phyloP scores from a whole-genome alignment of 2,797 vertebrate genomes.

The Enteromius anoplus region DNA sequence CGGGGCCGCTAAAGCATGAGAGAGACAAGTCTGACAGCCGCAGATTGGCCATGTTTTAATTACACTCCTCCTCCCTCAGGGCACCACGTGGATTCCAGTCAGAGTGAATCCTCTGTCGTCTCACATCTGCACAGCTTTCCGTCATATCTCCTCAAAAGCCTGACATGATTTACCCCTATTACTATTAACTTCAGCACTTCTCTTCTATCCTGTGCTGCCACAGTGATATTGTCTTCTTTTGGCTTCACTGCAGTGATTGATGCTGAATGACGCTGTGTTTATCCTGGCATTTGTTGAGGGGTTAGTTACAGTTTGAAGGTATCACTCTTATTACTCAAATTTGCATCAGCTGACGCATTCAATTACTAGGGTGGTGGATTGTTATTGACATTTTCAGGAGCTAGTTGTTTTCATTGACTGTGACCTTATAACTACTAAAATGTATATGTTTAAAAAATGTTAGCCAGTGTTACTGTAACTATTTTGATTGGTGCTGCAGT shows the following conservation, averaged over 20 bases:
- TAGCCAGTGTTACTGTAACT: not conserved
- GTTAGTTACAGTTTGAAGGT: not conserved
- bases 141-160: slow-evolving; percentile 36
- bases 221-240: slow-evolving; percentile 5
- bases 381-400: not conserved
- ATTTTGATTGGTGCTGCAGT: not conserved
- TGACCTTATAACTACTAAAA: not conserved
- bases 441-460: not conserved
- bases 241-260: slow-evolving; percentile 3
- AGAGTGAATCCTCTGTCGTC: slow-evolving; percentile 44
- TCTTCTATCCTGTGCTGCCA: not conserved
- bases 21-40: slow-evolving; percentile 52
- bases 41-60: slow-evolving; percentile 59
- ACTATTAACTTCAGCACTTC: slow-evolving; percentile 26
- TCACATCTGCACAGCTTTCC: slow-evolving; percentile 45
- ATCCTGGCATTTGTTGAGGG: not conserved
- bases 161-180: slow-evolving; percentile 27
- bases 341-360: not conserved
- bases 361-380: not conserved
- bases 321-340: slow-evolving; percentile 15
- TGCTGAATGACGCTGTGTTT: not conserved
- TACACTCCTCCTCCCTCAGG: slow-evolving; percentile 43
- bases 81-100: slow-evolving; percentile 18
- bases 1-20: slow-evolving; percentile 28
- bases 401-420: not conserved